These are phyloP conservation scores for Sardina pilchardus DNA, from an alignment of 2,113 vertebrate genomes.

Conservation along the genomic window DNA sequence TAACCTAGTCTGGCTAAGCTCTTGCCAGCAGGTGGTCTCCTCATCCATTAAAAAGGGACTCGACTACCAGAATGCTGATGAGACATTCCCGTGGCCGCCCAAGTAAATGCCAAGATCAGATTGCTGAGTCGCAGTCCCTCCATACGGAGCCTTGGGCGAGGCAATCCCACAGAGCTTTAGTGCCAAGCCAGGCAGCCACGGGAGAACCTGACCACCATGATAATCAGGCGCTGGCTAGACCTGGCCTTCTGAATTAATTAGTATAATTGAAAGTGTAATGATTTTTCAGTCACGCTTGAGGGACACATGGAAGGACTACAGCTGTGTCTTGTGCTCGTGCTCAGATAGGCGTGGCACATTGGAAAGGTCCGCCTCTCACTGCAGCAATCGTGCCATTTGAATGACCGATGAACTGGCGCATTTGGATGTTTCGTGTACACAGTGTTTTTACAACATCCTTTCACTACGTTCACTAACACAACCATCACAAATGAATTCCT, in stretches of 20 bases:
- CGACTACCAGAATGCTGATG: slow-evolving; percentile 14
- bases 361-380: not conserved
- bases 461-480: not conserved
- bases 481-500: not conserved
- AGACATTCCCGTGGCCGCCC: slow-evolving; percentile 66
- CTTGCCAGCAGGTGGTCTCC: slow-evolving; percentile 7
- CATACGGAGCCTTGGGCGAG: slow-evolving; percentile 62
- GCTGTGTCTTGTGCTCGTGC: slow-evolving; percentile 6
- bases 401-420: not conserved
- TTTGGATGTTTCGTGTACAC: not conserved
- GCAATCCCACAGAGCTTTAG: slow-evolving; percentile 74
- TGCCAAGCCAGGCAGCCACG: slow-evolving; percentile 75
- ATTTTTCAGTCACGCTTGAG: slow-evolving; percentile 53
- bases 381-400: not conserved
- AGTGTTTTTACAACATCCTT: not conserved
- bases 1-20: not conserved
- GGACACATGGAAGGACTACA: slow-evolving; percentile 38
- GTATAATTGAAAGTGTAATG: slow-evolving; percentile 52
- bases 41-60: slow-evolving; percentile 14
- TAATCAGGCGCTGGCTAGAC: slow-evolving; percentile 51
- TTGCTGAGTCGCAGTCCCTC: slow-evolving; percentile 77
- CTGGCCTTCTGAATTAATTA: slow-evolving; percentile 53
- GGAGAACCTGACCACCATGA: slow-evolving; percentile 46
- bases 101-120: slow-evolving; percentile 83
- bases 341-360: slow-evolving; percentile 3